Evolutionary conservation across 2,888 invertebrate genomes (phyloP), one percentile per base, ranked within the genome.

Genomic region (Cistogaster globosa): DNA sequence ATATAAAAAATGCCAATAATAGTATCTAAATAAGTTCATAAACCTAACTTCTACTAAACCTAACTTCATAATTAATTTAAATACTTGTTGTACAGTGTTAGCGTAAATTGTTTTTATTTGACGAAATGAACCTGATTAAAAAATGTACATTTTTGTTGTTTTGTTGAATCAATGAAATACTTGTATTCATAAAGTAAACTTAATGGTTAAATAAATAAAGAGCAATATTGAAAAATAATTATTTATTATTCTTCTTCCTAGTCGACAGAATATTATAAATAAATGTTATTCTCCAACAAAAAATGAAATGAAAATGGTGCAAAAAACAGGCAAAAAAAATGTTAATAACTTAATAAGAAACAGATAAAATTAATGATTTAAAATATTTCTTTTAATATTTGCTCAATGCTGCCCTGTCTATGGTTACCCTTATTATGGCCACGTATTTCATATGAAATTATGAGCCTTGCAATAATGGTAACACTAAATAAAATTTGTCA

Each of bases 201-300:
- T 75, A 82, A 85, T 83, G 74, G 42, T 83, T 82, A 79, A 82
- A 78, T 79, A 85, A 85, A 85, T 79, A 85, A 78, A 82, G 65
- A 74, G 75, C 75, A 75, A 79, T 82, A 85, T 85, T 85, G 78
- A 71, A 82, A 80, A 79, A 83, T 71, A 79, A 83, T 79, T 79
- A 69, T 38, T 71, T 1, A 4, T 67, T 9, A 26, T 26, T 20
- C 36, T 9, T 58, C 20, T 16, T 69, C 32, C 53, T 58, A 71
- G 82, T 85, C 79, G 82, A 82, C 82, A 78, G 78, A 82, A 65
- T 69, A 78, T 78, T 82, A 78, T 75, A 63, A 77, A 81, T 42
- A 42, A 42, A 12, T 78, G 78, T 71, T 62, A 38, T 53, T 9
- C 32, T 6, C 38, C 48, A 51, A 45, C 36, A 60, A 20, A 72